Evolutionary conservation across 2,797 vertebrate species (phyloP).

Genomic region (Lepus oiostolus): DNA sequence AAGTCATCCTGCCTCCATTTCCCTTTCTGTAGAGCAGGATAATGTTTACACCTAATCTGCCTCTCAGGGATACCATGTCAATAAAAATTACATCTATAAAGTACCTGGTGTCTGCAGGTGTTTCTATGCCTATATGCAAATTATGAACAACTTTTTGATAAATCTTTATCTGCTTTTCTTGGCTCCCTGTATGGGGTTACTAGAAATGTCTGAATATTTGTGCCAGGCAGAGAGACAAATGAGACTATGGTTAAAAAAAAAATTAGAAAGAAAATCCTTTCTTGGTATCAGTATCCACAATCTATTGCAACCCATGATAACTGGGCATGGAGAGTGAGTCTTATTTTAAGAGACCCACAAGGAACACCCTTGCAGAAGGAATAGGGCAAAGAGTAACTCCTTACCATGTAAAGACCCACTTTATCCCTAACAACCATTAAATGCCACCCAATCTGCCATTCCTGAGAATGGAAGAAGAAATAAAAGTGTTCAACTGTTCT

Average conservation of each 20-base stretch:
- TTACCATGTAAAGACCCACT: constrained; percentile 24
- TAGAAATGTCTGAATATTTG: constrained; percentile 59
- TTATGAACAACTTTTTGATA: constrained; percentile 41
- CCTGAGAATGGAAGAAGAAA: constrained; percentile 30
- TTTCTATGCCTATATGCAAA: constrained; percentile 31
- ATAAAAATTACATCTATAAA: constrained; percentile 76
- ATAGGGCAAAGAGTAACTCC: background rate
- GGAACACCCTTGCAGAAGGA: constrained; percentile 26
- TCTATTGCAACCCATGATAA: background rate
- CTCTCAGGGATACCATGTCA: constrained; percentile 82
- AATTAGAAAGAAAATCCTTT: constrained; percentile 46
- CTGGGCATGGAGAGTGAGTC: background rate
- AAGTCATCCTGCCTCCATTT: constrained; percentile 56
- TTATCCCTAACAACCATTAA: constrained; percentile 24
- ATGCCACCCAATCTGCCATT: background rate
- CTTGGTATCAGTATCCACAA: background rate
- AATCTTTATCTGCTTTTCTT: constrained; percentile 37
- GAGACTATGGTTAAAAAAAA: constrained; percentile 39
- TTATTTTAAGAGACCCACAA: constrained; percentile 50
- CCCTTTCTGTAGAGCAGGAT: constrained; percentile 69
- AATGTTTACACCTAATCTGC: constrained; percentile 77
- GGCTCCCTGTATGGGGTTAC: constrained; percentile 24
- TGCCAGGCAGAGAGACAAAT: constrained; percentile 42
- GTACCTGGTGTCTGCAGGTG: constrained; percentile 40
- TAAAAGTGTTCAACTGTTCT: constrained; percentile 28